Conservation (phyloP, 2,113 vertebrate species). For the Eira barbara region DNA sequence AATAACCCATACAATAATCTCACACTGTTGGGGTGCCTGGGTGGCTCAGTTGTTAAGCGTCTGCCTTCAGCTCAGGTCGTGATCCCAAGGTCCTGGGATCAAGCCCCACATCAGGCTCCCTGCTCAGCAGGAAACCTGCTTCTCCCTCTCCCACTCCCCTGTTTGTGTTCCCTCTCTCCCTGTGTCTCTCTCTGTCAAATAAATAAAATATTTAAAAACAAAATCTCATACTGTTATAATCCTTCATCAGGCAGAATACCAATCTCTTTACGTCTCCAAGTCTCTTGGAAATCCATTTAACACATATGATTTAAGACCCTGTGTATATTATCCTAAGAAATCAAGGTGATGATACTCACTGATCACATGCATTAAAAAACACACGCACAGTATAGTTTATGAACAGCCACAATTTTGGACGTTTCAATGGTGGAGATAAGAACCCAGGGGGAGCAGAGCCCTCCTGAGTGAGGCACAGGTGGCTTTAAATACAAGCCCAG, state of each 20-base stretch:
- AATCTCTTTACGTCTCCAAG: background rate
- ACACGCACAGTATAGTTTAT: background rate
- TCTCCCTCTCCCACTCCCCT: no score
- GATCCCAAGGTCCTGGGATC: no score
- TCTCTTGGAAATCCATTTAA: background rate
- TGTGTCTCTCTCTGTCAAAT: no score
- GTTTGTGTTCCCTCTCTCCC: no score
- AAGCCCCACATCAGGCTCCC: no score
- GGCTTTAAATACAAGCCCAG: background rate
- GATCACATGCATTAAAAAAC: background rate
- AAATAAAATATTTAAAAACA: no score
- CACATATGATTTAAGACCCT: background rate
- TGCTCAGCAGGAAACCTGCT: no score
- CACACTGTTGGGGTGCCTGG: background rate
- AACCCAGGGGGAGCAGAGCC: background rate
- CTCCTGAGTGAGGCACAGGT: background rate
- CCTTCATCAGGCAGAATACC: background rate
- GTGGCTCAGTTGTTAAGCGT: no score
- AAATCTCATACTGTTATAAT: background rate
- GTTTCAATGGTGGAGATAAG: background rate
- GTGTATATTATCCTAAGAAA: background rate
- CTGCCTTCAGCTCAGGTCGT: no score
- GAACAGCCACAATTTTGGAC: background rate
- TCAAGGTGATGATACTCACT: background rate
- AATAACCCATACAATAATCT: background rate